A percentile compares a stretch with the other conserved stretches of the same genome.
Evolutionary conservation across 2,797 vertebrate genomes (phyloP).

Genomic region (Lithobates pipiens): DNA sequence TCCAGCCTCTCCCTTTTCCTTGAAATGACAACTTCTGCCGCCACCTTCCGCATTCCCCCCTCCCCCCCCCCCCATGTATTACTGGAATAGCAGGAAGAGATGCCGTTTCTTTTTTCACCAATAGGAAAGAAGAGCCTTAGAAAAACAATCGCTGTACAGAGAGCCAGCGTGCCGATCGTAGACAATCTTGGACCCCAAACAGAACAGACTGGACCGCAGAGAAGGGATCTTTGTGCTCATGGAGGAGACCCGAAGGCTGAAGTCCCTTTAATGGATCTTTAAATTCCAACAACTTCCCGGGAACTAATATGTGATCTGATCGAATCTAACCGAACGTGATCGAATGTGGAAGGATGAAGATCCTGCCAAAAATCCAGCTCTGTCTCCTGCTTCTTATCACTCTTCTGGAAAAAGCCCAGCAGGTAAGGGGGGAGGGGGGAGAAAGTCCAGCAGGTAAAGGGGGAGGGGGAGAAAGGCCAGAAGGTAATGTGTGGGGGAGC

Average conservation of each 20-base stretch:
- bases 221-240: too few relatives aligned
- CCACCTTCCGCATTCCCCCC: not conserved
- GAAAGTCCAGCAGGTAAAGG: too few relatives aligned
- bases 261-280: not conserved
- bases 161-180: too few relatives aligned
- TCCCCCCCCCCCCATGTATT: not conserved
- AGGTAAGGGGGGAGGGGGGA: not conserved
- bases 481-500: too few relatives aligned
- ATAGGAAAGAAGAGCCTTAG: not conserved
- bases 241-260: not conserved
- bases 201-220: too few relatives aligned
- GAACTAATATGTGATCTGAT: conserved; percentile 4
- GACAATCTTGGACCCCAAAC: too few relatives aligned
- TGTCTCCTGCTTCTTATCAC: not conserved
- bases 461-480: too few relatives aligned
- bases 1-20: not conserved
- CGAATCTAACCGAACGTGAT: not conserved
- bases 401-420: not conserved
- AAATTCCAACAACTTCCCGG: not conserved
- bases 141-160: not conserved
- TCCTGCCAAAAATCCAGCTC: not conserved
- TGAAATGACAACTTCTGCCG: not conserved
- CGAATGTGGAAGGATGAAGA: not conserved
- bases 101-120: too few relatives aligned
- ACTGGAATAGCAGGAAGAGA: conserved; percentile 17